Evolutionary conservation across 2,113 vertebrate genomes (phyloP).

Genomic region (Montifringilla adamsi): DNA sequence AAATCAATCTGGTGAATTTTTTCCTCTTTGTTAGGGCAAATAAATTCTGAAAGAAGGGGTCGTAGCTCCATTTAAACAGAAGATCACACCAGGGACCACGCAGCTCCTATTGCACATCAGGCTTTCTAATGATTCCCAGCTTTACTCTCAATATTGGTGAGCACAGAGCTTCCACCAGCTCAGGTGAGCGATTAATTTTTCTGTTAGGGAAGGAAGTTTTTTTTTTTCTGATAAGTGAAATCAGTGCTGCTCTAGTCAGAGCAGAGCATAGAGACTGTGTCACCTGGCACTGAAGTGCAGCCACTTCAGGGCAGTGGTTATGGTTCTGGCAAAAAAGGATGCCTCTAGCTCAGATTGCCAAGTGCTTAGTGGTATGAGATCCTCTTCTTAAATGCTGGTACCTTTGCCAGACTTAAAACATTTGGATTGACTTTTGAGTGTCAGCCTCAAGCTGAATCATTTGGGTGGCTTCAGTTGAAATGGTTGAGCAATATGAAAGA

Average conservation of each 20-base stretch:
- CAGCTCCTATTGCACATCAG: neutral
- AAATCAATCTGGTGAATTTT: neutral
- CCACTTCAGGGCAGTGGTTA: neutral
- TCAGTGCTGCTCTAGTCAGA: neutral
- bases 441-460: neutral
- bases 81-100: neutral
- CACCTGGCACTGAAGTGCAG: neutral
- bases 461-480: neutral
- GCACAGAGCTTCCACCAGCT: neutral
- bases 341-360: neutral
- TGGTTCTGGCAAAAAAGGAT: neutral
- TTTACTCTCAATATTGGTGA: neutral
- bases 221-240: neutral
- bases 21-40: neutral
- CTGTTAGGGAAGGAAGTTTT: neutral
- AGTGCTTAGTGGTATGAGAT: neutral
- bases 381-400: neutral
- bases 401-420: slow-evolving; percentile 13
- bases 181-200: neutral
- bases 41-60: neutral
- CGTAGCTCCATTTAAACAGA: neutral
- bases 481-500: neutral
- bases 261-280: neutral
- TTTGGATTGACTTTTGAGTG: neutral
- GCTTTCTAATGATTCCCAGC: neutral